Conservation (phyloP, 2,113 vertebrate species). For the Mohoua ochrocephala region DNA sequence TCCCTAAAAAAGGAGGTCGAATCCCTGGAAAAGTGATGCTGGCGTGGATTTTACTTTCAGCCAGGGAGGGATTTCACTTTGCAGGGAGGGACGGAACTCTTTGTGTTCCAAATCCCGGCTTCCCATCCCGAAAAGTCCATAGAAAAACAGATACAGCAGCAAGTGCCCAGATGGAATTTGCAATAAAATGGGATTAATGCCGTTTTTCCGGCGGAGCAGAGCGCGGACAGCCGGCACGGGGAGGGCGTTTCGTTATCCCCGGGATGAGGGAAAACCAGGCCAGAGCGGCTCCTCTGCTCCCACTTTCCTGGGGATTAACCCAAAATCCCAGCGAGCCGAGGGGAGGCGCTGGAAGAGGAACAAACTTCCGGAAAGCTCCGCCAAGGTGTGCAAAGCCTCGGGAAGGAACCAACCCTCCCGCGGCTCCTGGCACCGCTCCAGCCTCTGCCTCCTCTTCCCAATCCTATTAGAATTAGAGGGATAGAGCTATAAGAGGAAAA, state of each 20-base stretch:
- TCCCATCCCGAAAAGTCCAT: not conserved
- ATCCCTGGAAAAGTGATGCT: not conserved
- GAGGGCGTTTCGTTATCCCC: not conserved
- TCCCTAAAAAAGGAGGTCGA: not conserved
- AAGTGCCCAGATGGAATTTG: not conserved
- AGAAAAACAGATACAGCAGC: not conserved
- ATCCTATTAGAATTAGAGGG: constrained; percentile 60
- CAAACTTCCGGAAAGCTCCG: not conserved
- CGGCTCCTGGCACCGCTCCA: rapidly evolving
- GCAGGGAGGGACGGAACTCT: not conserved
- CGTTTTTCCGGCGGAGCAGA: rapidly evolving
- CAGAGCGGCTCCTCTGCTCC: not conserved
- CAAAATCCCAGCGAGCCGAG: not conserved
- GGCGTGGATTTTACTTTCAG: not conserved
- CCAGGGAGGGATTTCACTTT: not conserved
- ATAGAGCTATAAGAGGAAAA: constrained; percentile 60
- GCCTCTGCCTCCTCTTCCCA: not conserved
- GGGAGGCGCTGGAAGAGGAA: not conserved
- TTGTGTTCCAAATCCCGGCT: not conserved
- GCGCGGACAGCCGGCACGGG: not conserved
- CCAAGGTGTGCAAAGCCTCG: not conserved
- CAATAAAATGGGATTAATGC: not conserved
- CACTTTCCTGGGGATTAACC: not conserved
- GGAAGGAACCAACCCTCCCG: too few species aligned
- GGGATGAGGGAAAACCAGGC: not conserved